Evolutionary conservation across 2,113 vertebrate species (phyloP).

Genomic region (Cichladusa arquata): DNA sequence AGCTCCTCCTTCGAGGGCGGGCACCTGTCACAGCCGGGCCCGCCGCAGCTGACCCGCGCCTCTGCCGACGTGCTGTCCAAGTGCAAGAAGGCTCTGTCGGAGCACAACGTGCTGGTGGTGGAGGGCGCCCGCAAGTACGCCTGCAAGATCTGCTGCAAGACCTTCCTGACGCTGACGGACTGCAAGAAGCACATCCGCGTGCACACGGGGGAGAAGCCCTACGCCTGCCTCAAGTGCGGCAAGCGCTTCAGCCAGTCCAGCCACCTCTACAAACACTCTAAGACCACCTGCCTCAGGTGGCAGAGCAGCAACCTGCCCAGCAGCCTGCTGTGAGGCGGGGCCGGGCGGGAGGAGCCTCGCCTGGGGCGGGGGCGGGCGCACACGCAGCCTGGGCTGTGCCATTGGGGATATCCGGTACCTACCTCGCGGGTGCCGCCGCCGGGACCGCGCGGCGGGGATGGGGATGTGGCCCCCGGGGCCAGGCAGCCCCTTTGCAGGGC

Average conservation of each 20-base stretch:
- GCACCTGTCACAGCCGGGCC: conserved; percentile 76
- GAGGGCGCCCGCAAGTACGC: conserved; percentile 96
- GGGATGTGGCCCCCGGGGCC: not conserved
- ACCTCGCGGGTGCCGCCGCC: not conserved
- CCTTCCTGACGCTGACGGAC: conserved; percentile 94
- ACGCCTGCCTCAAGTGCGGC: conserved; percentile 95
- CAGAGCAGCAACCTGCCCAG: conserved; percentile 92
- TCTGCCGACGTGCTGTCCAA: conserved; percentile 96
- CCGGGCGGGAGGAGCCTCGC: not conserved
- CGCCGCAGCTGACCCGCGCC: conserved; percentile 88
- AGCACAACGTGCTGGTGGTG: conserved; percentile 96
- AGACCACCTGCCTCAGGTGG: conserved; percentile 96
- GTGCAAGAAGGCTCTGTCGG: conserved; percentile 96
- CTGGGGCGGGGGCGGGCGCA: not conserved
- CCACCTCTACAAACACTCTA: conserved; percentile 96
- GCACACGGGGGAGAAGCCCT: conserved; percentile 96
- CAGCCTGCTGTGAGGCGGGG: conserved; percentile 77
- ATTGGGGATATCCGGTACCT: conserved; percentile 4
- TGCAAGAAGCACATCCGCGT: conserved; percentile 99
- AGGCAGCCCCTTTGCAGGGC: conserved; percentile 39
- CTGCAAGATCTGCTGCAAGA: conserved; percentile 98
- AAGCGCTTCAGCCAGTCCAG: conserved; percentile 97
- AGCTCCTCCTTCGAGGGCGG: conserved; percentile 68
- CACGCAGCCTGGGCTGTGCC: not conserved
- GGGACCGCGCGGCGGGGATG: not conserved